Conservation (phyloP, 2,113 vertebrate species). For the Thunnus maccoyii region DNA sequence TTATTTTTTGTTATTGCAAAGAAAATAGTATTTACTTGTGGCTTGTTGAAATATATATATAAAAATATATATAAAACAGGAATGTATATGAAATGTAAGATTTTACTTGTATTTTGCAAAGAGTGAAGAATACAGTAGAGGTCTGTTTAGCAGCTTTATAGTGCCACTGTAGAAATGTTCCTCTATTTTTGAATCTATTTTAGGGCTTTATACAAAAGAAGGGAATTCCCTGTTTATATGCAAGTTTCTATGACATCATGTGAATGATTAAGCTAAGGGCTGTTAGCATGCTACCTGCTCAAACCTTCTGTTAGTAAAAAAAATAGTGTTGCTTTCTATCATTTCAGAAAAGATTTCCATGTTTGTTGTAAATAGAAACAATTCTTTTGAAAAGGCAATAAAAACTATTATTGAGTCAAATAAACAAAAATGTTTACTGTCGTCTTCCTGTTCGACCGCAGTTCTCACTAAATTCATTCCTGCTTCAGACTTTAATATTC, state of each 20-base stretch:
- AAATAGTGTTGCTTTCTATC: slow-evolving; percentile 92
- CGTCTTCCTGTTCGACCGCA: too few species aligned
- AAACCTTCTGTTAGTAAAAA: slow-evolving; percentile 40
- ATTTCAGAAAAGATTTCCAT: slow-evolving; percentile 91
- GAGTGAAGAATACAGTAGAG: slow-evolving; percentile 89
- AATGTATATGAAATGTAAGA: slow-evolving; percentile 98
- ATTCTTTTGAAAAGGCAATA: slow-evolving; percentile 91
- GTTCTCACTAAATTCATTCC: too few species aligned
- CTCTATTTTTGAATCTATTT: slow-evolving; percentile 95
- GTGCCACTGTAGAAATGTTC: slow-evolving; percentile 86
- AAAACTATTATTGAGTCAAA: slow-evolving; percentile 77
- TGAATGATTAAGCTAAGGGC: slow-evolving; percentile 68
- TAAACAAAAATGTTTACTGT: too few species aligned
- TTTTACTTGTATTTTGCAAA: slow-evolving; percentile 91
- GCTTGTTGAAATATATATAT: slow-evolving; percentile 91
- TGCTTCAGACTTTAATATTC: too few species aligned
- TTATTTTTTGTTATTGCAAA: slow-evolving; percentile 86
- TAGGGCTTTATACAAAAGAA: slow-evolving; percentile 95
- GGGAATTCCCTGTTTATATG: slow-evolving; percentile 96
- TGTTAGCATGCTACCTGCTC: slow-evolving; percentile 3
- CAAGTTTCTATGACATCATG: slow-evolving; percentile 86
- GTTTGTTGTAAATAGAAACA: slow-evolving; percentile 94
- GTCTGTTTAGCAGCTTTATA: slow-evolving; percentile 86
- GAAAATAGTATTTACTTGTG: slow-evolving; percentile 97
- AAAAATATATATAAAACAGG: slow-evolving; percentile 87